Evolutionary conservation across 2,888 invertebrate species (phyloP), one percentile per base, ranked within the genome.

Genomic region (Drosophila yooni): DNA sequence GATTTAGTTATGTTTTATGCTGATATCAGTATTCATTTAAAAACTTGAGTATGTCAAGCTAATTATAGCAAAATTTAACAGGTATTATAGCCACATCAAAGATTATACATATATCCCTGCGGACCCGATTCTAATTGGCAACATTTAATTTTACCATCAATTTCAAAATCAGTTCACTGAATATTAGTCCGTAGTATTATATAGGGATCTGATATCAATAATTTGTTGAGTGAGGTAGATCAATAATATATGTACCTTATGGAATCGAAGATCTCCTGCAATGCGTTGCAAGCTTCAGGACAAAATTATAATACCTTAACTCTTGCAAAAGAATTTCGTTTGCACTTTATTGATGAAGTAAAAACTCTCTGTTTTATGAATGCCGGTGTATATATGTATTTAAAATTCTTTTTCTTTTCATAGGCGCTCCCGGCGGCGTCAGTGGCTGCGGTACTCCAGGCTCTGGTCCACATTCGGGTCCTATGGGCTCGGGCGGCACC

Each of bases 401-500:
- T 43, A 5, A 21, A 18, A 10, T 7, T 13, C 0, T 8, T 15
- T 1, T 15, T 5, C 1, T 0, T 33, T 63, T 38, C 2, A 0
- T 3, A 93, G 93, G 93, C 70, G 93, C 91, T 85, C 86, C 92
- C 53, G 93, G 93, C 56, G 92, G 88, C 63, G 91, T 91, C 15
- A 92, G 92, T 77, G 93, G 93, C 70, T 92, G 93, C 72, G 93
- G 93, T 69, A 93, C 93, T 62, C 93, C 93, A 29, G 93, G 92
- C 53, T 93, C 93, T 50, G 93, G 93, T 31, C 93, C 93, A 56
- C 92, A 92, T 70, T 91, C 93, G 38, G 93, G 93, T 21, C 91
- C 92, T 11, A 93, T 93, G 89, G 93, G 93, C 56, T 93, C 93
- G n/a, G 93, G 93, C 58, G 92, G 93, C 57, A 92, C 92, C 25